These are phyloP conservation scores for Euzophera pinguis DNA, from an alignment of 2,888 invertebrate species.

Conservation along the genomic window DNA sequence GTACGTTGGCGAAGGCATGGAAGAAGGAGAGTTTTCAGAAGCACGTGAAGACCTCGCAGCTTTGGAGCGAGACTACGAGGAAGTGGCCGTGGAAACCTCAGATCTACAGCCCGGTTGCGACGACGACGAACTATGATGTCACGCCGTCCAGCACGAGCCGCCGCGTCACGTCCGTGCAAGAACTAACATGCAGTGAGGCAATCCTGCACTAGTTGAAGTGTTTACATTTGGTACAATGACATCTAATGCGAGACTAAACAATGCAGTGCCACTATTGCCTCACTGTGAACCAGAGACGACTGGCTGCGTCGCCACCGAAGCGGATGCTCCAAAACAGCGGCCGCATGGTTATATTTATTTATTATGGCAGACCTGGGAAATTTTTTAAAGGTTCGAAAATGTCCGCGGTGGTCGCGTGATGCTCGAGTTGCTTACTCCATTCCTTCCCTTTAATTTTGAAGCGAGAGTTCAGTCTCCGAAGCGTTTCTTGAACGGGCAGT, in stretches of 20 bases:
- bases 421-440: slow-evolving; percentile 36
- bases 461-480: slow-evolving; percentile 33
- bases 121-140: slow-evolving; percentile 61
- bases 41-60: slow-evolving; percentile 88
- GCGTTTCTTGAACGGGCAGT: slow-evolving; percentile 48
- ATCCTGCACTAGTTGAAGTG: slow-evolving; percentile 3
- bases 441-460: slow-evolving; percentile 12
- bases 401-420: slow-evolving; percentile 63
- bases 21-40: slow-evolving; percentile 90
- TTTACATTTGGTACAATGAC: neutral
- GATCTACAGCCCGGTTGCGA: slow-evolving; percentile 63
- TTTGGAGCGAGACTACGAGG: slow-evolving; percentile 86
- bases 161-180: slow-evolving; percentile 18
- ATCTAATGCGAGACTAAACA: neutral
- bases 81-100: slow-evolving; percentile 83
- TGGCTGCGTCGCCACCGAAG: slow-evolving; percentile 51
- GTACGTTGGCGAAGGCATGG: slow-evolving; percentile 92
- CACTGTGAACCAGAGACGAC: slow-evolving; percentile 27
- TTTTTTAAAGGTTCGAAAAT: slow-evolving; percentile 72
- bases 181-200: slow-evolving; percentile 16
- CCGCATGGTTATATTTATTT: slow-evolving; percentile 62
- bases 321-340: slow-evolving; percentile 72
- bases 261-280: slow-evolving; percentile 18
- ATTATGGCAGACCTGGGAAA: slow-evolving; percentile 72
- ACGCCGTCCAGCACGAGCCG: slow-evolving; percentile 19